Evolutionary conservation across 2,797 vertebrate species (phyloP).

Genomic region (Sphenopsis melanotis): DNA sequence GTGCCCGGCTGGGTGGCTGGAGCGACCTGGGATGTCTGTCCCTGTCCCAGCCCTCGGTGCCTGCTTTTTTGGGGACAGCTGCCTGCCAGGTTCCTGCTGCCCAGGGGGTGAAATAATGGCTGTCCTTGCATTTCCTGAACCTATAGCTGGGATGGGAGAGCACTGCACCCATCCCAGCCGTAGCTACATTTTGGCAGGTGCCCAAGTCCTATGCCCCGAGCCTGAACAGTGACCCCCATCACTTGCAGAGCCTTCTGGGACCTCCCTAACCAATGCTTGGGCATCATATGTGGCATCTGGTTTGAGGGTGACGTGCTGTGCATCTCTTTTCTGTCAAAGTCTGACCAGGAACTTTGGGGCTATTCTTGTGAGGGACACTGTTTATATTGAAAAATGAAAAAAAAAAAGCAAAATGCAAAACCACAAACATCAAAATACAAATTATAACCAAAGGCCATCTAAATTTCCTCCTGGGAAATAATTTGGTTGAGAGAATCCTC

Average conservation of each 20-base stretch:
- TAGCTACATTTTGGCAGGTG: neutral
- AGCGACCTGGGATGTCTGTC: rapidly evolving
- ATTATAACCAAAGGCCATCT: neutral
- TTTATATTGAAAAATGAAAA: neutral
- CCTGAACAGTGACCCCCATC: neutral
- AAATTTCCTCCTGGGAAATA: neutral
- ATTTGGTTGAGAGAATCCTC: neutral
- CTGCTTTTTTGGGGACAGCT: neutral
- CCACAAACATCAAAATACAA: neutral
- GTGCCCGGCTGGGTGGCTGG: neutral
- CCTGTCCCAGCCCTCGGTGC: rapidly evolving
- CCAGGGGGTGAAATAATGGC: rapidly evolving
- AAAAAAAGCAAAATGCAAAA: neutral
- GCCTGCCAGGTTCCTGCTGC: neutral
- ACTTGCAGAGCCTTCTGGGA: neutral
- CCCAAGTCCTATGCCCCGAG: rapidly evolving
- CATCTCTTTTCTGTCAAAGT: neutral
- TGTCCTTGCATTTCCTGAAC: neutral
- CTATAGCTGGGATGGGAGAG: neutral
- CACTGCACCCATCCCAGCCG: no score
- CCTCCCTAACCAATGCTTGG: neutral
- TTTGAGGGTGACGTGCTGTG: rapidly evolving
- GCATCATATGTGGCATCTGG: rapidly evolving
- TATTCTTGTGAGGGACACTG: neutral
- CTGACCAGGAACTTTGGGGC: neutral